These are phyloP conservation scores for Lissonota sp. DNA, from an alignment of 2,888 invertebrate species.

Conservation along the genomic window DNA sequence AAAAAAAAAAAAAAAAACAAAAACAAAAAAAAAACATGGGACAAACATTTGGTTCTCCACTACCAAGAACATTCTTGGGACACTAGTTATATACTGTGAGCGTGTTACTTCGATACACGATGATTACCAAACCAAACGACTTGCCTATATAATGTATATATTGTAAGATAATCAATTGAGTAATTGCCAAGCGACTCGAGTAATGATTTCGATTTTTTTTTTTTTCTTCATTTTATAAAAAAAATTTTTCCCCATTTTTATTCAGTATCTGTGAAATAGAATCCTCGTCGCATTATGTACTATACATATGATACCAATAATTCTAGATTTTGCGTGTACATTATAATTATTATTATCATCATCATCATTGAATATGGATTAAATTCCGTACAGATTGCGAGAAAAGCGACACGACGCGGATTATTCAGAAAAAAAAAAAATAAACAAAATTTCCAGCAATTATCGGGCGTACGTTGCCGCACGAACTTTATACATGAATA, in stretches of 20 bases:
- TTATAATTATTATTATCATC: slow-evolving; percentile 47
- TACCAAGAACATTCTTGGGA: slow-evolving; percentile 82
- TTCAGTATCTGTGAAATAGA: slow-evolving; percentile 38
- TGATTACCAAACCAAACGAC: slow-evolving; percentile 56
- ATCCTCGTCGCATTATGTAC: slow-evolving; percentile 44
- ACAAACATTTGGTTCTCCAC: slow-evolving; percentile 83
- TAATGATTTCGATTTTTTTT: slow-evolving; percentile 46
- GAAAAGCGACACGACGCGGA: too few relatives aligned
- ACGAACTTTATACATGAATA: slow-evolving; percentile 10
- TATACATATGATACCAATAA: slow-evolving; percentile 33
- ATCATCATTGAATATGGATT: slow-evolving; percentile 56
- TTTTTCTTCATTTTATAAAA: slow-evolving; percentile 30
- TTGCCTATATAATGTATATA: slow-evolving; percentile 80
- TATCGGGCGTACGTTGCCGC: too few relatives aligned
- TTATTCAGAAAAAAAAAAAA: too few relatives aligned
- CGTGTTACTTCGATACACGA: too few relatives aligned
- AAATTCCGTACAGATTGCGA: slow-evolving; percentile 16
- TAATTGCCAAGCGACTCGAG: slow-evolving; percentile 50
- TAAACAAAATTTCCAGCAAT: too few relatives aligned
- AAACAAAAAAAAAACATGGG: slow-evolving; percentile 14
- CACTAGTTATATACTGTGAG: too few relatives aligned
- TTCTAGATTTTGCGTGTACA: slow-evolving; percentile 6
- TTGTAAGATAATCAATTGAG: slow-evolving; percentile 72
- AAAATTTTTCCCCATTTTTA: slow-evolving; percentile 11
- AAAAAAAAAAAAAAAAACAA: too few relatives aligned